Evolutionary conservation across 2,797 vertebrate genomes (phyloP).

Genomic region (Thalassophryne amazonica): DNA sequence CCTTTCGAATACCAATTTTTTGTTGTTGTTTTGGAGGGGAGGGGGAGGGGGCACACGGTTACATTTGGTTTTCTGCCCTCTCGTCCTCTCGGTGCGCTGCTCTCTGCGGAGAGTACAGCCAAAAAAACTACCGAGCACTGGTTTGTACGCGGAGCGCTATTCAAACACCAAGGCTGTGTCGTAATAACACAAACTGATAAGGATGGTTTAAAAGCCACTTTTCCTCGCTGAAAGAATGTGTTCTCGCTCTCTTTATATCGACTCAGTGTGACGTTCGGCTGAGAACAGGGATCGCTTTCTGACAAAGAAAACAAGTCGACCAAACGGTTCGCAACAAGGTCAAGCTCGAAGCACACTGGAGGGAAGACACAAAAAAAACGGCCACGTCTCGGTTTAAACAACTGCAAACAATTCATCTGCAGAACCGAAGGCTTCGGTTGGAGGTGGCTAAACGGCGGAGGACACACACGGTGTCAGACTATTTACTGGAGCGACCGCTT

Average conservation of each 20-base stretch:
- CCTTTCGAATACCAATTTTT: not conserved
- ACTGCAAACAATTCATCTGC: no score
- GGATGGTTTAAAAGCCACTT: constrained; percentile 46
- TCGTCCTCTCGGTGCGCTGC: constrained; percentile 28
- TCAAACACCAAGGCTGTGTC: not conserved
- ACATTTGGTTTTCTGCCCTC: constrained; percentile 32
- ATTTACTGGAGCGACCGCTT: constrained; percentile 33
- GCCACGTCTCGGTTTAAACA: no score
- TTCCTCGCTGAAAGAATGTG: constrained; percentile 31
- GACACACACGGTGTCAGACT: constrained; percentile 72
- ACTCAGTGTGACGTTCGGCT: constrained; percentile 55
- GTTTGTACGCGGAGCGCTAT: not conserved
- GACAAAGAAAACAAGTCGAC: constrained; percentile 71
- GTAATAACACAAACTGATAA: constrained; percentile 25
- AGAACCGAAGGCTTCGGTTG: no score
- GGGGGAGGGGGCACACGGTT: constrained; percentile 12
- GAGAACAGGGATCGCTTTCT: constrained; percentile 46
- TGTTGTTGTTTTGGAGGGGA: constrained; percentile 4
- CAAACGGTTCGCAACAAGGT: constrained; percentile 75
- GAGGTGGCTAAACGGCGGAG: constrained; percentile 31
- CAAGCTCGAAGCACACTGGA: constrained; percentile 42
- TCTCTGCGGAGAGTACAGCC: constrained; percentile 48
- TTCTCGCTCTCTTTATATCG: constrained; percentile 17
- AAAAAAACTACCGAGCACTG: constrained; percentile 36
- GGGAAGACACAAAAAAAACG: no score